Evolutionary conservation across 2,113 vertebrate species (phyloP).

Genomic region (Ameiurus melas): DNA sequence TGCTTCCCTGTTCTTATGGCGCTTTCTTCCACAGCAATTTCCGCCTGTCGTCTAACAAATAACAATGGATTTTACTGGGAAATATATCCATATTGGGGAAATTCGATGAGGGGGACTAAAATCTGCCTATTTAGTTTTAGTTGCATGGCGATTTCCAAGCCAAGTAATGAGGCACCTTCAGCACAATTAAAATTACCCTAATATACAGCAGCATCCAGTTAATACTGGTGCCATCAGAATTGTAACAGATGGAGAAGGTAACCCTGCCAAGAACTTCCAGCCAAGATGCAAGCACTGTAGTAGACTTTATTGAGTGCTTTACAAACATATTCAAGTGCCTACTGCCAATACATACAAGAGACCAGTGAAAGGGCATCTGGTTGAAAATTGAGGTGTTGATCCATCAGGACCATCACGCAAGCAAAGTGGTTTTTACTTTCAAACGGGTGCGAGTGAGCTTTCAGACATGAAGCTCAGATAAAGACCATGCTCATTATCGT

Average conservation of each 20-base stretch:
- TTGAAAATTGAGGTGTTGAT: neutral
- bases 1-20: neutral
- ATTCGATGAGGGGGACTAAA: neutral
- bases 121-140: conserved; percentile 3
- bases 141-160: neutral
- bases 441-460: neutral
- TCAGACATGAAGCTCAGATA: neutral
- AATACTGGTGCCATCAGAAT: neutral
- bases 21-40: conserved; percentile 17
- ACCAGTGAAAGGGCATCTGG: neutral
- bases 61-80: conserved; percentile 3
- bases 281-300: neutral
- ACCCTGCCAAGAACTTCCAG: conserved; percentile 19
- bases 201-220: neutral
- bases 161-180: conserved; percentile 18
- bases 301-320: neutral
- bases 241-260: neutral
- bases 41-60: neutral
- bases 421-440: neutral
- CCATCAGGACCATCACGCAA: neutral
- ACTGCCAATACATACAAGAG: neutral
- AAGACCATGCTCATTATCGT: neutral
- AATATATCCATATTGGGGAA: neutral
- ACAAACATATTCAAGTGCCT: neutral
- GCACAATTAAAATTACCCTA: neutral